A percentile compares a stretch with the other conserved stretches of the same genome.
Evolutionary conservation across 1,140 invertebrate species (phyloP).

Genomic region (Drosophila santomea): DNA sequence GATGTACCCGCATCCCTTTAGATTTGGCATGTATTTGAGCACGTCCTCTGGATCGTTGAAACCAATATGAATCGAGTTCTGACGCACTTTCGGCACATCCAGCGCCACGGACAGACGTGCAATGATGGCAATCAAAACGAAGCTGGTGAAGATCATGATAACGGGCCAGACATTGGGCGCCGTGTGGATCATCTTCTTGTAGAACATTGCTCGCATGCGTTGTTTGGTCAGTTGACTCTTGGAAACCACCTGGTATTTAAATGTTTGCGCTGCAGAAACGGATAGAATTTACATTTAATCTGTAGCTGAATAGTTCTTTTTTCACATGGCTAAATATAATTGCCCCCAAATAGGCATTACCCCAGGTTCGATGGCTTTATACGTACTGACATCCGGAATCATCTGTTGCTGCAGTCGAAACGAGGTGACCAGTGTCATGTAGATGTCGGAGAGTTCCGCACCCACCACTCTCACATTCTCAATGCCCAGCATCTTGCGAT

Average conservation of each 20-base stretch:
- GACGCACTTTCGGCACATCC: conserved; percentile 18
- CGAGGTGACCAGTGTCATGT: conserved; percentile 66
- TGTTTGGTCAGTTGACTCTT: conserved; percentile 47
- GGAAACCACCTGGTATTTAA: conserved; percentile 64
- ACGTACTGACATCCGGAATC: conserved; percentile 74
- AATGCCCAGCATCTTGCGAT: conserved; percentile 64
- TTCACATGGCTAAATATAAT: background rate
- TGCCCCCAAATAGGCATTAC: too few species aligned
- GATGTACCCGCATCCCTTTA: conserved; percentile 53
- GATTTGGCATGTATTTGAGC: conserved; percentile 35
- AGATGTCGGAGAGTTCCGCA: conserved; percentile 65
- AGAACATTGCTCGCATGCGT: conserved; percentile 67
- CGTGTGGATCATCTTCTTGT: conserved; percentile 72
- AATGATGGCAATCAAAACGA: conserved; percentile 59
- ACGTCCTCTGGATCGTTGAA: background rate
- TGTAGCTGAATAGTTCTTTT: too few species aligned
- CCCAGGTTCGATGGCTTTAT: background rate
- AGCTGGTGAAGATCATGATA: conserved; percentile 60
- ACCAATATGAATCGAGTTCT: conserved; percentile 48
- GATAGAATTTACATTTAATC: background rate
- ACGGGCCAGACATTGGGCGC: conserved; percentile 72
- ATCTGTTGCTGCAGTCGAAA: conserved; percentile 64
- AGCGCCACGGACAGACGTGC: conserved; percentile 43
- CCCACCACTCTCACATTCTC: conserved; percentile 65
- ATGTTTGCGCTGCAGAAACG: conserved; percentile 55